Base-by-base conservation (phyloP, 2,113 vertebrate species). In the Melanerpes formicivorus region DNA sequence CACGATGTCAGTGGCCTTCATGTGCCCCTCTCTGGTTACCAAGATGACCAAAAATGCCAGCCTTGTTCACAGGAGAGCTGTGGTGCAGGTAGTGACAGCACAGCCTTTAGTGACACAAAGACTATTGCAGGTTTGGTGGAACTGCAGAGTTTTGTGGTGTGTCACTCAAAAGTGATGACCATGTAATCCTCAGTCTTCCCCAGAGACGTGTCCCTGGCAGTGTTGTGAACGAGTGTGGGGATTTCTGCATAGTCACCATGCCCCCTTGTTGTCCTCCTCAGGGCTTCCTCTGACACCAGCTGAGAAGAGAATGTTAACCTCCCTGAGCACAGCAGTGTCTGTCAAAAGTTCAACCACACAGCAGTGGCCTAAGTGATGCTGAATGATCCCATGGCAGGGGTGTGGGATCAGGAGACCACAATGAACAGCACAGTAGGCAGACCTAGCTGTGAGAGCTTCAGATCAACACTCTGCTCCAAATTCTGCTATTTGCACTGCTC, bases 231-330 rank as follows among this genome's bases (percentile, higher is more conserved):
- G 30, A 32, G 30, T 21, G 22, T 3, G 8, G 72, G 0, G 3
- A 67, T 55, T 44, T 44, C 63, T 19, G 8, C 1, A 2, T 30
- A 19, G 44, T 67, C 21, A 34, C 29, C 9, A 3, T 1, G 1
- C 22, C 15, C 1, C 44, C 58, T 56, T 69, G 18, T 76, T 0
- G 0, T 75, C 56, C 69, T 67, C 60, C 70, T 84, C 42, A 22
- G 46, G 48, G 19, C 21, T 74, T 73, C 52, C 52, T 60, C 40
- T 83, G 83, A 93, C 85, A 84, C 25, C 34, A 77, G 72, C 50
- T 0, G 0, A 77, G 48, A 59, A 30, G 21, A 26, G 60, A 52
- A 60, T 59, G 6, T 54, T 90, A 5, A 32, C 21, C 7, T 54
- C 21, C 22, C 17, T 54, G 69, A 56, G 54, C 14, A 9, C 2